phyloP scores from a whole-genome alignment of 2,797 vertebrate species.

The Tenualosa ilisha region DNA sequence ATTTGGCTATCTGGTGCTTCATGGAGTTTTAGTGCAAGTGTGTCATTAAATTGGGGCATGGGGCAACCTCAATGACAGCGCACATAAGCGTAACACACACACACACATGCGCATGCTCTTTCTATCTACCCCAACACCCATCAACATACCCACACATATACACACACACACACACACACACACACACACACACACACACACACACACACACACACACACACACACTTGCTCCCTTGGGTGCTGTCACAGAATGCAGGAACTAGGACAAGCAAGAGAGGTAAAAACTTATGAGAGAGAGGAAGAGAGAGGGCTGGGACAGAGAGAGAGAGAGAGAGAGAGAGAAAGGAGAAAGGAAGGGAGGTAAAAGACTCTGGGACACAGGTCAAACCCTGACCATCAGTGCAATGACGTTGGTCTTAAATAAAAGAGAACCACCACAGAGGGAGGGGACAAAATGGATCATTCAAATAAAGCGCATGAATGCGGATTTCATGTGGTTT shows the following conservation, averaged over 20 bases:
- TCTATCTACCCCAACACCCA: background rate
- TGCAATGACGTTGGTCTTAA: background rate
- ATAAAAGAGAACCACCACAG: background rate
- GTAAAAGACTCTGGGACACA: background rate
- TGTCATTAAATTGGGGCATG: slow-evolving; percentile 21
- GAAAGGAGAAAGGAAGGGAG: background rate
- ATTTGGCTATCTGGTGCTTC: background rate
- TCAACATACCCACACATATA: background rate
- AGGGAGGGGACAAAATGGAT: background rate
- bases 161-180: slow-evolving; percentile 19
- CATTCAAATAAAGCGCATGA: background rate
- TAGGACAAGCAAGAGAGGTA: slow-evolving; percentile 56
- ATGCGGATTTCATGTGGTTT: background rate
- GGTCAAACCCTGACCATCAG: slow-evolving; percentile 3
- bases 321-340: background rate
- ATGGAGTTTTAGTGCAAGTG: slow-evolving; percentile 4
- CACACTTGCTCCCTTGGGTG: slow-evolving; percentile 57
- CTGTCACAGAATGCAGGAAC: slow-evolving; percentile 69
- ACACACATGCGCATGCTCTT: background rate
- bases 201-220: slow-evolving; percentile 6
- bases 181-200: background rate
- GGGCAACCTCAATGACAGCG: slow-evolving; percentile 21
- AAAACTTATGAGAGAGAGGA: background rate
- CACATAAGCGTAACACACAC: slow-evolving; percentile 6
- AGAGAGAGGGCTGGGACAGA: too few species aligned